Conservation (phyloP, 2,113 vertebrate species). For the Ariopsis seemanni region DNA sequence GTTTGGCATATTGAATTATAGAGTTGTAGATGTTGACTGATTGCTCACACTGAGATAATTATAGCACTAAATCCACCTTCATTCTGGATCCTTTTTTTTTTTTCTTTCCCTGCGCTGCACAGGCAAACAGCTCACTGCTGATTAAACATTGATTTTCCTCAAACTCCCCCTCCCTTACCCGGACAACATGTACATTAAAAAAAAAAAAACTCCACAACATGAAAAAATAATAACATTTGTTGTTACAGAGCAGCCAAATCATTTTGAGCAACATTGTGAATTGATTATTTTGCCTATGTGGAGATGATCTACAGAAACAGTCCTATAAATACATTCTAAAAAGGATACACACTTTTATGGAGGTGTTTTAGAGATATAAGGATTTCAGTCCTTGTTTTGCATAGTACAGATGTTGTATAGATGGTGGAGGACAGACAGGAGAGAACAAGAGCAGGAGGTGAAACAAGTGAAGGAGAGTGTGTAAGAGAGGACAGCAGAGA, state of each 20-base stretch:
- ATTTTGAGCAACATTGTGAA: constrained; percentile 40
- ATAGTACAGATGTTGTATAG: not conserved
- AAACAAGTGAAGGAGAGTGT: constrained; percentile 4
- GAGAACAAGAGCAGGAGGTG: constrained; percentile 5
- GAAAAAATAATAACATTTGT: constrained; percentile 57
- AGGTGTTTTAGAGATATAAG: not conserved
- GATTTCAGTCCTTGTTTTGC: not conserved
- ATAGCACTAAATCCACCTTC: constrained; percentile 53
- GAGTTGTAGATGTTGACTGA: constrained; percentile 54
- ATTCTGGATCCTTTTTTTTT: constrained; percentile 47
- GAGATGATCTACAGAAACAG: constrained; percentile 7
- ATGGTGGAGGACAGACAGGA: not conserved
- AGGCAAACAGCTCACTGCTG: constrained; percentile 61
- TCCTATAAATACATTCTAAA: not conserved
- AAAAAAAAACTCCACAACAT: constrained; percentile 37
- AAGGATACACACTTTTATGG: not conserved
- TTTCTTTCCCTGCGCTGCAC: constrained; percentile 51
- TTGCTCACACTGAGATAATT: constrained; percentile 48
- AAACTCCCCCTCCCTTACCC: constrained; percentile 44
- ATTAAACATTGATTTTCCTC: constrained; percentile 69
- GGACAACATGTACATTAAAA: constrained; percentile 60
- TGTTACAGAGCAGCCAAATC: constrained; percentile 52
- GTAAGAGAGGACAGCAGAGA: constrained; percentile 13
- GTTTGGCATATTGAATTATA: constrained; percentile 46
- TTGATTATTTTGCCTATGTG: constrained; percentile 31